Base-by-base conservation (phyloP, 2,888 invertebrate species). In the Craniophora ligustri region DNA sequence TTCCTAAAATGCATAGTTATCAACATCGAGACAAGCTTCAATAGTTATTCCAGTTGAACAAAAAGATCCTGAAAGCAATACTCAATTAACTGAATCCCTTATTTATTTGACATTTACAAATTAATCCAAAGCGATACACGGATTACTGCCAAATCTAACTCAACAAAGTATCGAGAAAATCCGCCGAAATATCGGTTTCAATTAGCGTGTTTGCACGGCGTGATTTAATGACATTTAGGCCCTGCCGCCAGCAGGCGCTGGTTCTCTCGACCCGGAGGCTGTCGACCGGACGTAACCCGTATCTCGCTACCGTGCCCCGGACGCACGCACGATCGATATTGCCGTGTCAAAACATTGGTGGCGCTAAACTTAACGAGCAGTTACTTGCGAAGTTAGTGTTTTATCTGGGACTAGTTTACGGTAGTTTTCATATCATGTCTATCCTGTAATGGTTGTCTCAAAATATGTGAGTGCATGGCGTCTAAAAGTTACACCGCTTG, bases 261-360 rank as follows among this genome's bases (percentile, higher is more conserved):
- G 39, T 19, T 44, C 49, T 61, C 46, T 51, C 65, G 74, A 62
- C 74, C 63, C 44, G 45, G 45, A 69, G 72, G 75, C 59, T 66
- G 70, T 60, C 66, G 62, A 63, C 66, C 75, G 70, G 53, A 61
- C 39, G 46, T 60, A 56, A 40, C 41, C 45, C 44, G 53, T 51
- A 48, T 67, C 44, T 30, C 36, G 34, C 15, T 18, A 7, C 40
- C 44, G 55, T 35, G 46, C 47, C 54, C 64, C 57, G 67, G 54
- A 39, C 41, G 18, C 45, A 59, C 36, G 35, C 50, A 44, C 47
- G 57, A 55, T 67, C 72, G 53, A 68, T 65, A 40, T 41, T 51
- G 28, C 46, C 44, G 31, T 46, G 40, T 34, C 62, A 47, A 42
- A 47, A 36, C 56, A 38, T 56, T 40, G 56, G 26, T 53, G 28